Evolutionary conservation across 2,888 invertebrate genomes (phyloP).

Genomic region (Busseola fusca): DNA sequence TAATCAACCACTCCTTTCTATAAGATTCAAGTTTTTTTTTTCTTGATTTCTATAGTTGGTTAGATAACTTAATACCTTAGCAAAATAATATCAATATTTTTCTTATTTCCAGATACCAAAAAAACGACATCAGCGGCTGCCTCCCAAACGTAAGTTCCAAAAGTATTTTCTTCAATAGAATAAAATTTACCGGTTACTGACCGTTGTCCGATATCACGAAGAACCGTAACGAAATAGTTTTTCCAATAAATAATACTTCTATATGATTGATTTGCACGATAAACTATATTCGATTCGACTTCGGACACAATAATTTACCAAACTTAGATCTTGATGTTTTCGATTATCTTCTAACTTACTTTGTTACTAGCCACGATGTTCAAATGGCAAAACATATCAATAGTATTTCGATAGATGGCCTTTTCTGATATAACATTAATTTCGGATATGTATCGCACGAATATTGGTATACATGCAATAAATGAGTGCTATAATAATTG

Average conservation of each 20-base stretch:
- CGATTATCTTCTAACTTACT: slow-evolving; percentile 28
- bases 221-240: slow-evolving; percentile 25
- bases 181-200: slow-evolving; percentile 8
- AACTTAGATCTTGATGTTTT: slow-evolving; percentile 17
- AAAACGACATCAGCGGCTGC: slow-evolving; percentile 1
- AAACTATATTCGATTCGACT: slow-evolving; percentile 9
- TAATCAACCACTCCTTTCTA: neutral
- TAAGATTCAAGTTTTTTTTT: neutral
- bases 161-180: slow-evolving; percentile 5
- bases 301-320: slow-evolving; percentile 30
- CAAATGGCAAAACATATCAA: neutral
- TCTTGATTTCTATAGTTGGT: neutral
- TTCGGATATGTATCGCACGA: neutral
- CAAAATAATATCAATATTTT: neutral
- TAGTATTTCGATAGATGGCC: neutral
- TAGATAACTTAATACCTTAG: neutral
- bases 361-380: neutral
- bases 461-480: neutral
- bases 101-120: slow-evolving; percentile 36
- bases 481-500: neutral
- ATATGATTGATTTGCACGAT: slow-evolving; percentile 3
- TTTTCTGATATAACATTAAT: neutral
- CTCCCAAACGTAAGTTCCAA: slow-evolving; percentile 45
- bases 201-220: neutral
- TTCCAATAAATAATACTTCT: slow-evolving; percentile 31